A percentile compares a stretch with the other conserved stretches of the same genome.
These are phyloP conservation scores for Microtus richardsoni DNA, from an alignment of 2,113 vertebrate species.

Conservation along the genomic window DNA sequence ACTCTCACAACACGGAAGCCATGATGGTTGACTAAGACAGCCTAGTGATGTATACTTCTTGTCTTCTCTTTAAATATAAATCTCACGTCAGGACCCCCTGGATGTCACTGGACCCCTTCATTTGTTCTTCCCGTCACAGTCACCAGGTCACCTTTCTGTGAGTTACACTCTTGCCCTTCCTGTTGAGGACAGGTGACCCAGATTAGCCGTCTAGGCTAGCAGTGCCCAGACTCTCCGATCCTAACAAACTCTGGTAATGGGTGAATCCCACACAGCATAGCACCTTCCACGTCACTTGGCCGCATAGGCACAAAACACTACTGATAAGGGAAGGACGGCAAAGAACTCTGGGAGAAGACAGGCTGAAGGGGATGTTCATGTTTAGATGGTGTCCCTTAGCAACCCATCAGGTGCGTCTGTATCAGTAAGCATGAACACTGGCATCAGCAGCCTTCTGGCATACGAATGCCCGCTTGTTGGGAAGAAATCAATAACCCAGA, in stretches of 20 bases:
- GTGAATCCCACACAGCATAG: fast-evolving
- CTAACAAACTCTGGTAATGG: neutral
- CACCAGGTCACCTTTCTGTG: no score
- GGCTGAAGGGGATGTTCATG: fast-evolving
- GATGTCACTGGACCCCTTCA: neutral
- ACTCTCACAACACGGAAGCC: neutral
- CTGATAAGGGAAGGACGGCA: neutral
- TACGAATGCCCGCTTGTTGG: neutral
- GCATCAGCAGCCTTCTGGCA: neutral
- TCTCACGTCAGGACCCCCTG: neutral
- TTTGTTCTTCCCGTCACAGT: no score
- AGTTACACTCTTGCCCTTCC: neutral
- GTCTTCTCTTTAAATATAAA: neutral
- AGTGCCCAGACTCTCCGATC: neutral
- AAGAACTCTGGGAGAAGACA: neutral
- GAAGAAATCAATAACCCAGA: neutral
- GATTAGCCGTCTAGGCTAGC: neutral
- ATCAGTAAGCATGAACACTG: neutral
- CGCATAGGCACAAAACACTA: fast-evolving
- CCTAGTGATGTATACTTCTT: no score
- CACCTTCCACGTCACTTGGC: neutral
- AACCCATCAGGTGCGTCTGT: neutral
- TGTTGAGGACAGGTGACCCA: neutral
- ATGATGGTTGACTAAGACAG: no score
- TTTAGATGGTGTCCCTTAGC: neutral